A percentile compares a stretch with the other conserved stretches of the same genome.
phyloP scores from a whole-genome alignment of 2,888 invertebrate species.

The Flexamia atlantica region DNA sequence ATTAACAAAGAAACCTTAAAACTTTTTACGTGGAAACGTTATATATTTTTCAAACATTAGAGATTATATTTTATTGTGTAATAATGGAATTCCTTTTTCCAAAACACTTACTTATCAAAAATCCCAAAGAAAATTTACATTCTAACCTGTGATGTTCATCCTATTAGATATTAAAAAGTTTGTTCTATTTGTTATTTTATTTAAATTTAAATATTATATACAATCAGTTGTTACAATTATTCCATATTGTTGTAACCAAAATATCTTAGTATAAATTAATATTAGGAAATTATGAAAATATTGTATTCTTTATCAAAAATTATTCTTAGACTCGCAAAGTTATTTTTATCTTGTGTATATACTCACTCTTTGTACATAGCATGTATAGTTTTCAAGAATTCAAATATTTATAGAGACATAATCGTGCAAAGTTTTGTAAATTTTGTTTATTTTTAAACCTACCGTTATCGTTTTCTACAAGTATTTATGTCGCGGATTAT shows the following conservation, averaged over 20 bases:
- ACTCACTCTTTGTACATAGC: conserved; percentile 26
- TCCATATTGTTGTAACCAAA: not conserved
- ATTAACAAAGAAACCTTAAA: too few relatives aligned
- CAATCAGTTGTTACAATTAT: not conserved
- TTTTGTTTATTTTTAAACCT: conserved; percentile 52
- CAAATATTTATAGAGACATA: not conserved
- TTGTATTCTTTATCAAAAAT: not conserved
- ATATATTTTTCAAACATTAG: too few relatives aligned
- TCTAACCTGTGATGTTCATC: conserved; percentile 28
- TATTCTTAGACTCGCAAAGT: conserved; percentile 16
- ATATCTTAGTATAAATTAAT: not conserved
- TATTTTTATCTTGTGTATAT: conserved; percentile 24
- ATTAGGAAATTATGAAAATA: not conserved
- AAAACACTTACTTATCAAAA: not conserved
- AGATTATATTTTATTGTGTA: too few relatives aligned
- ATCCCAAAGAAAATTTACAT: not conserved
- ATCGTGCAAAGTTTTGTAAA: conserved; percentile 54
- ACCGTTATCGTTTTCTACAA: conserved; percentile 48
- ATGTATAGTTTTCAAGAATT: conserved; percentile 10
- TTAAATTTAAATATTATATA: conserved; percentile 1
- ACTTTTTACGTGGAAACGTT: too few relatives aligned
- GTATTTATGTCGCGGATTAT: conserved; percentile 53
- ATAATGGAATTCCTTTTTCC: too few relatives aligned
- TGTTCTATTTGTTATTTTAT: not conserved
- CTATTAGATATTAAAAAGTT: conserved; percentile 17